Evolutionary conservation across 1,140 invertebrate genomes (phyloP).

Genomic region (Eriosoma lanigerum): DNA sequence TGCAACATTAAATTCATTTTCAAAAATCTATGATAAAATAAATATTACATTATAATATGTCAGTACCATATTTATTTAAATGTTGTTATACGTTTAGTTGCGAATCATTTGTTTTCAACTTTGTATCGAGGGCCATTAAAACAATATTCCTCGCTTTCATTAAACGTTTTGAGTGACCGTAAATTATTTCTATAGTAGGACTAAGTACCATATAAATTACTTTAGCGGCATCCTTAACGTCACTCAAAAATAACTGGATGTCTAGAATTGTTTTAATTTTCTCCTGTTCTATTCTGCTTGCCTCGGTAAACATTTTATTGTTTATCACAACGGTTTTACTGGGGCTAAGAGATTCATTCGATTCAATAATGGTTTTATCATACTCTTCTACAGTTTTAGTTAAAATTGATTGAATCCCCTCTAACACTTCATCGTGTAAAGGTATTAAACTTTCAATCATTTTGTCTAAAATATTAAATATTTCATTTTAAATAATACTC

Average conservation of each 20-base stretch:
- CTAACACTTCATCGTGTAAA: background rate
- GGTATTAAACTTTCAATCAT: background rate
- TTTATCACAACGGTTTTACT: background rate
- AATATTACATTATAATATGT: background rate
- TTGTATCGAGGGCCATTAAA: background rate
- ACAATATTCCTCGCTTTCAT: background rate
- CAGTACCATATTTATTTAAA: background rate
- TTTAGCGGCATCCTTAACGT: background rate
- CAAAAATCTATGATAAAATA: background rate
- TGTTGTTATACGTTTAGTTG: background rate
- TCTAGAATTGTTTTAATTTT: background rate
- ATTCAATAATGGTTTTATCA: background rate
- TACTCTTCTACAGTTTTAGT: background rate
- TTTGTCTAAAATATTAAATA: background rate
- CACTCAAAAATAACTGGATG: background rate
- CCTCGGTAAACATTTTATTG: background rate
- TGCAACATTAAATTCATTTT: background rate
- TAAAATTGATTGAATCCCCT: background rate
- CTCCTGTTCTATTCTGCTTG: background rate
- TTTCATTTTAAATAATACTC: background rate
- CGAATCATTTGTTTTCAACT: background rate
- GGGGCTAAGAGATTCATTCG: background rate
- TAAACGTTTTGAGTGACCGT: background rate
- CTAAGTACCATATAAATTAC: background rate
- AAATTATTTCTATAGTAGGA: background rate